Base-by-base conservation (phyloP, 2,113 vertebrate species). In the Onychostoma macrolepis region DNA sequence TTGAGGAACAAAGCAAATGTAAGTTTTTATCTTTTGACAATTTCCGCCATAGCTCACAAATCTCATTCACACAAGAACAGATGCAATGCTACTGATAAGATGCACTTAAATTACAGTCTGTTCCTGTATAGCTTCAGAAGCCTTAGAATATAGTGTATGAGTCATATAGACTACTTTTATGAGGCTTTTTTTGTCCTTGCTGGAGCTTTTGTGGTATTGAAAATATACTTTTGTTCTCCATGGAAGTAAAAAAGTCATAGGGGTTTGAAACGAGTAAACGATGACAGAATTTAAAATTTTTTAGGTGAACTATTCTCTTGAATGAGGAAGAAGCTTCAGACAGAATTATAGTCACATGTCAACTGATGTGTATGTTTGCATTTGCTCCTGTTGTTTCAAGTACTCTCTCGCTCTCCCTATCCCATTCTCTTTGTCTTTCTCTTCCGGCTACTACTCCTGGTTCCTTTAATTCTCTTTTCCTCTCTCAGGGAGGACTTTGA, bases 401-500 rank as follows among this genome's bases (percentile, higher is more conserved):
- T 50, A 7, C 21, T 3, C 19, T 50, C 13, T 38, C 21, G 1
- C 30, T 69, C 53, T 28, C 17, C 72, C 28, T 71, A 38, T 33
- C n/a, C 58, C 26, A n/a, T 53, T 45, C 69, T 50, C 38, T 78
- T 30, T 48, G n/a, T 78, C 28, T 79, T 50, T 58, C 15, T 86
- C 41, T 80, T 65, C 24, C 79, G 43, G 53, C 19, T 9, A 17
- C 33, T 41, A 41, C 53, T 50, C 48, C 28, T 43, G 26, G 24
- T 19, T 84, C 28, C 26, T 72, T 84, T 50, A 56, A 53, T 30
- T 78, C 61, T 36, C 36, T 41, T 84, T 7, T 28, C 61, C 45
- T 26, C 28, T 85, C 41, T 71, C 93, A 99, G 98, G 86, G 96
- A 98, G 91, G 97, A 99, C 87, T 93, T 99, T 93, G 96, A 96